Conservation (phyloP, 1,140 invertebrate genomes). For the Atopsyche davidsoni region DNA sequence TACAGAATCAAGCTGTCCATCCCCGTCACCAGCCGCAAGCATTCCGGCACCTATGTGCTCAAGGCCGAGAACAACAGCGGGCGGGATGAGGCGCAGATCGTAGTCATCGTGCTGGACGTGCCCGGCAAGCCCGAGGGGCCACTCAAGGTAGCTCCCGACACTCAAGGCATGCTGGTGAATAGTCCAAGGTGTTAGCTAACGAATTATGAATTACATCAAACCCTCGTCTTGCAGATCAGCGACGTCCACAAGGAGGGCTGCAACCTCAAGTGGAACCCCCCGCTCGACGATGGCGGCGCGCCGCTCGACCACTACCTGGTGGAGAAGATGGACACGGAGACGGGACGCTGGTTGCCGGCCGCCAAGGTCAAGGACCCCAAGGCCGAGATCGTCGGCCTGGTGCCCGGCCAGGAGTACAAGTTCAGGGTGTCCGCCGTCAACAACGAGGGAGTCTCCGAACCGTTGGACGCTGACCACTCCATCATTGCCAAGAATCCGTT, state of each 20-base stretch:
- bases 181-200: neutral
- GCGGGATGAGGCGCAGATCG: conserved; percentile 83
- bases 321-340: conserved; percentile 83
- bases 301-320: conserved; percentile 89
- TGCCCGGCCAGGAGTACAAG: conserved; percentile 92
- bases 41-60: conserved; percentile 79
- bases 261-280: conserved; percentile 90
- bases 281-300: conserved; percentile 83
- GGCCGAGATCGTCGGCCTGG: conserved; percentile 75
- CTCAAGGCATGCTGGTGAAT: no score
- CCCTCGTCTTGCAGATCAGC: conserved; percentile 43
- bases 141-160: conserved; percentile 78
- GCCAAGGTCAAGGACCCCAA: conserved; percentile 73
- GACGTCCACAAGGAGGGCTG: conserved; percentile 93
- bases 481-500: conserved; percentile 98
- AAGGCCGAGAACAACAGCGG: conserved; percentile 90
- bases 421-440: conserved; percentile 95
- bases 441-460: conserved; percentile 90
- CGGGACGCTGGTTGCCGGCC: conserved; percentile 76
- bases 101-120: conserved; percentile 80
- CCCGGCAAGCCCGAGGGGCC: conserved; percentile 89
- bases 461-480: conserved; percentile 78
- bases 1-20: conserved; percentile 80
- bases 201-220: neutral
- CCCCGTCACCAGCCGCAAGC: conserved; percentile 64